These are phyloP conservation scores for Cranoglanis bouderius DNA, from an alignment of 2,113 vertebrate species.

Conservation along the genomic window DNA sequence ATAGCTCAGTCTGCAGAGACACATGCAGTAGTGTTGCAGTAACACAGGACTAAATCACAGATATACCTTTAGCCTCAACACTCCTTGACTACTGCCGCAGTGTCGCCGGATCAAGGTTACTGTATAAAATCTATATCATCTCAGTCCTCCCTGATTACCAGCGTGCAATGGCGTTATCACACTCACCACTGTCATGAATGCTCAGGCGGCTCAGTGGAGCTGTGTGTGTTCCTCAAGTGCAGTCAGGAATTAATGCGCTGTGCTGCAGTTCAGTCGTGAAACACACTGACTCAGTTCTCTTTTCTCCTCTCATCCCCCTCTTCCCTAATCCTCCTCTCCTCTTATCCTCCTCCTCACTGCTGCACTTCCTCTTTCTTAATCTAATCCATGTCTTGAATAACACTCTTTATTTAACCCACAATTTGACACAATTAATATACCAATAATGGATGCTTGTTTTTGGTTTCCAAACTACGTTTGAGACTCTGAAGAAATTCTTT, in stretches of 20 bases:
- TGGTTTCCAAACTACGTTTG: neutral
- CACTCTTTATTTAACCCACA: neutral
- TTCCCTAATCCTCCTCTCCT: neutral
- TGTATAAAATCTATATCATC: neutral
- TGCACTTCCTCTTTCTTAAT: neutral
- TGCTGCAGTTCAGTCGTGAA: constrained; percentile 35
- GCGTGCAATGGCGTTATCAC: constrained; percentile 19
- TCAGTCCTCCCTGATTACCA: neutral
- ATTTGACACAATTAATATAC: neutral
- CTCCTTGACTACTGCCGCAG: constrained; percentile 28
- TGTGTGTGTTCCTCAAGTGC: constrained; percentile 37
- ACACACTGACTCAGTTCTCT: constrained; percentile 33
- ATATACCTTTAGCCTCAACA: neutral
- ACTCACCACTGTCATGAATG: constrained; percentile 48
- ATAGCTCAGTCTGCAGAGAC: neutral
- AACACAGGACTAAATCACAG: constrained; percentile 24
- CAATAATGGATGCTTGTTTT: neutral
- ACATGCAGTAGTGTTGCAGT: constrained; percentile 37
- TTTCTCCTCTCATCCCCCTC: constrained; percentile 30
- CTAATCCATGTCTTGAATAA: neutral
- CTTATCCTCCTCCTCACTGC: constrained; percentile 30
- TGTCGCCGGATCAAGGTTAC: constrained; percentile 36
- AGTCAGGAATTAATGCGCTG: constrained; percentile 13
- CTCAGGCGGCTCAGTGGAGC: constrained; percentile 13
- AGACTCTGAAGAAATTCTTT: neutral